phyloP scores from a whole-genome alignment of 2,113 vertebrate genomes.

The Perca flavescens region DNA sequence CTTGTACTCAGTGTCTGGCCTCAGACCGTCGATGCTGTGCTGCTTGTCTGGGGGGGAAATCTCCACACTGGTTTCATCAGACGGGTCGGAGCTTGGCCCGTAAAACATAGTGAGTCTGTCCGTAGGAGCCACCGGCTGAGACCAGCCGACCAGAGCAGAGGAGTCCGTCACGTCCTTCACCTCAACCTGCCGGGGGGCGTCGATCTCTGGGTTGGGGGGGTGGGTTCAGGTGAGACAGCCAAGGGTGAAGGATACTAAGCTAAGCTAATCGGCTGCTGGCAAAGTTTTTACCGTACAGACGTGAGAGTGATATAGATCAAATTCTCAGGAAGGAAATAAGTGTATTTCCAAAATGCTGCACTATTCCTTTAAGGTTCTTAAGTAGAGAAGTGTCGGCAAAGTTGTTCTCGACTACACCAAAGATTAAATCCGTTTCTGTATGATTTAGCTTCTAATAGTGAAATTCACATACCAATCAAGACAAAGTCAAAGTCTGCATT shows the following conservation, averaged over 20 bases:
- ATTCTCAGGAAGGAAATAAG: background rate
- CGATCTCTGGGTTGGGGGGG: constrained; percentile 83
- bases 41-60: constrained; percentile 88
- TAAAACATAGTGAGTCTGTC: constrained; percentile 88
- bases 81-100: constrained; percentile 82
- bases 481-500: background rate
- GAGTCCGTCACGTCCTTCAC: constrained; percentile 91
- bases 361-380: background rate
- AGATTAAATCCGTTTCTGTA: background rate
- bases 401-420: background rate
- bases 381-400: background rate
- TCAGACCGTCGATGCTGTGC: constrained; percentile 88
- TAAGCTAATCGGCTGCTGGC: no score
- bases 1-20: constrained; percentile 91
- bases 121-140: constrained; percentile 87
- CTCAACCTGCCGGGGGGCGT: constrained; percentile 89
- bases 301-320: background rate
- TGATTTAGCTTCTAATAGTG: background rate
- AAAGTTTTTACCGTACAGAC: no score
- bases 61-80: constrained; percentile 84
- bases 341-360: background rate
- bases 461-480: background rate
- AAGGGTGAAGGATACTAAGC: no score
- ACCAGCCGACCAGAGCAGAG: constrained; percentile 91
- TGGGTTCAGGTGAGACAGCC: background rate